These are phyloP conservation scores for Rhynchophorus ferrugineus DNA, from an alignment of 1,140 invertebrate species.

Conservation along the genomic window DNA sequence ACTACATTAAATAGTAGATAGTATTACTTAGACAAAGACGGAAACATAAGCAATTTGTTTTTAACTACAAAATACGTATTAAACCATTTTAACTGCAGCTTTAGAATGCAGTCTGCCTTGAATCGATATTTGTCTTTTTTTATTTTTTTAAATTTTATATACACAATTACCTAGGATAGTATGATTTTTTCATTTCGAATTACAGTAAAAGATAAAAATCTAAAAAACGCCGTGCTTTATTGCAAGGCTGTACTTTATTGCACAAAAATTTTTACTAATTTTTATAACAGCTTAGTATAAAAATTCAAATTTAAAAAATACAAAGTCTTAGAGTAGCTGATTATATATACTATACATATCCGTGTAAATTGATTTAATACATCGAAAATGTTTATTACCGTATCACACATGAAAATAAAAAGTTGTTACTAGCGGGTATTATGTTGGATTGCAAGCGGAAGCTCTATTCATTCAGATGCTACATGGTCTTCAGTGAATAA, in stretches of 20 bases:
- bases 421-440: slow-evolving; percentile 26
- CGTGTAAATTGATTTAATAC: slow-evolving; percentile 41
- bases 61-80: slow-evolving; percentile 20
- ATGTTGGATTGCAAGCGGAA: slow-evolving; percentile 33
- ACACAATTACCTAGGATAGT: slow-evolving; percentile 37
- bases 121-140: slow-evolving; percentile 17
- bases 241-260: slow-evolving; percentile 35
- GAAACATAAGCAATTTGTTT: slow-evolving; percentile 13
- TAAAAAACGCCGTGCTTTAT: slow-evolving; percentile 28
- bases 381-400: slow-evolving; percentile 37
- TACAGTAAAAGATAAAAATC: slow-evolving; percentile 38
- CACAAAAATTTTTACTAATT: slow-evolving; percentile 42
- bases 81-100: slow-evolving; percentile 3
- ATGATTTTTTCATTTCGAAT: slow-evolving; percentile 25
- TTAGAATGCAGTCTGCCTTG: slow-evolving; percentile 18
- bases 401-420: slow-evolving; percentile 41
- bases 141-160: slow-evolving; percentile 20
- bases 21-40: slow-evolving; percentile 6
- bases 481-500: slow-evolving; percentile 24
- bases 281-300: slow-evolving; percentile 44
- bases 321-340: slow-evolving; percentile 43
- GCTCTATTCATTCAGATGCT: slow-evolving; percentile 26
- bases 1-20: too few relatives aligned
- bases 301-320: slow-evolving; percentile 45
- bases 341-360: slow-evolving; percentile 42